Conservation (phyloP, 2,113 vertebrate species). For the Phalacrocorax aristotelis region DNA sequence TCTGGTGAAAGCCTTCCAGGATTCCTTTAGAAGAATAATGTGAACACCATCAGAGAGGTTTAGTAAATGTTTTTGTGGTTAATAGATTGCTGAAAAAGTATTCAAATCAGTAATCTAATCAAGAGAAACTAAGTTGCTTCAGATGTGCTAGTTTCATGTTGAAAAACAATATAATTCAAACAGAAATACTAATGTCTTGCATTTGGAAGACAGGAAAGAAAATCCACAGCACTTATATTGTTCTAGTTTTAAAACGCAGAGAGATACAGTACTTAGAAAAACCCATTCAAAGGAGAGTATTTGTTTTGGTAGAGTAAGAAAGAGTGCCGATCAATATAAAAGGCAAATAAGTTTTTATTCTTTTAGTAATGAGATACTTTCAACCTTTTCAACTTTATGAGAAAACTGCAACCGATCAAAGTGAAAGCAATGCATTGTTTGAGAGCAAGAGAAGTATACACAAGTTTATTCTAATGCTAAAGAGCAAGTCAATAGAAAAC, state of each 20-base stretch:
- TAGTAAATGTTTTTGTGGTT: neutral
- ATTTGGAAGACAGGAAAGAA: neutral
- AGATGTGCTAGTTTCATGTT: neutral
- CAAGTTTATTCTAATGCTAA: neutral
- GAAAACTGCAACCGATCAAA: neutral
- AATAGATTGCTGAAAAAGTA: neutral
- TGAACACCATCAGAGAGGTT: neutral
- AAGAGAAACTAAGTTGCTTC: neutral
- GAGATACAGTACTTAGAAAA: neutral
- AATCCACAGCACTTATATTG: neutral
- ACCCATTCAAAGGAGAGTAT: neutral
- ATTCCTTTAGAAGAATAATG: neutral
- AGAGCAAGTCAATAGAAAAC: neutral
- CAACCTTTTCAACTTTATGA: neutral
- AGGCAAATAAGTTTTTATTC: neutral
- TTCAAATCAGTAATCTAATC: neutral
- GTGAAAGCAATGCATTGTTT: neutral
- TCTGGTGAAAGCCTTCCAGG: neutral
- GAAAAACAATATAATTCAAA: neutral
- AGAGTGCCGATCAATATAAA: neutral
- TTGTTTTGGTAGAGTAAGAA: neutral
- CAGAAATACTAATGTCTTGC: neutral
- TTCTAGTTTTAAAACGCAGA: neutral
- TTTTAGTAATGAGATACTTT: neutral
- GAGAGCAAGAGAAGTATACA: neutral